A percentile compares a stretch with the other conserved stretches of the same genome.
These are phyloP conservation scores for Loriculus beryllinus DNA, from an alignment of 2,797 vertebrate species.

Conservation along the genomic window DNA sequence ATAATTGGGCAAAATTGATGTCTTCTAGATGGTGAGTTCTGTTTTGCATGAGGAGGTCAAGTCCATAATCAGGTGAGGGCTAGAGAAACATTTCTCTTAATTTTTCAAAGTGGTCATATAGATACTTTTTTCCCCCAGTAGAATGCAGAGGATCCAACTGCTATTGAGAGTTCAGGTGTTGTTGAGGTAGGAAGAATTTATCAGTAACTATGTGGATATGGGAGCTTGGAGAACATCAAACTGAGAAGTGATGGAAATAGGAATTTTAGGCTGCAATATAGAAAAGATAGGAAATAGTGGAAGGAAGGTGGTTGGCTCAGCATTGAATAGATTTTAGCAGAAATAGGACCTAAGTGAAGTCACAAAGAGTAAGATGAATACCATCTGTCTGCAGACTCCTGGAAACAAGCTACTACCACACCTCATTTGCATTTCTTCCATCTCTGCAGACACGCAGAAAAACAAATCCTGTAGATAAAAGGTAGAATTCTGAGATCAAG, in stretches of 20 bases:
- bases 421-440: not conserved
- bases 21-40: not conserved
- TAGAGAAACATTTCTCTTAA: not conserved
- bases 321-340: not conserved
- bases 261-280: not conserved
- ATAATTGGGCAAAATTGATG: not conserved
- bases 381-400: not conserved
- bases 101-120: not conserved
- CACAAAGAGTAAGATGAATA: not conserved
- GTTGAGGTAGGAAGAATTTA: not conserved
- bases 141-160: not conserved
- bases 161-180: not conserved
- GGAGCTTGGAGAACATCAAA: not conserved
- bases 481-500: not conserved
- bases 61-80: not conserved
- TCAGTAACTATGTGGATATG: not conserved
- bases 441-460: not conserved
- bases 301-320: not conserved
- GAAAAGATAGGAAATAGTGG: not conserved
- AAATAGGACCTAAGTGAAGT: slow-evolving; percentile 13
- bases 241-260: not conserved
- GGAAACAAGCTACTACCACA: not conserved
- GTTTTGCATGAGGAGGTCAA: not conserved
- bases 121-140: not conserved
- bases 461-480: not conserved